Evolutionary conservation across 2,113 vertebrate genomes (phyloP).

Genomic region (Ifrita kowaldi): DNA sequence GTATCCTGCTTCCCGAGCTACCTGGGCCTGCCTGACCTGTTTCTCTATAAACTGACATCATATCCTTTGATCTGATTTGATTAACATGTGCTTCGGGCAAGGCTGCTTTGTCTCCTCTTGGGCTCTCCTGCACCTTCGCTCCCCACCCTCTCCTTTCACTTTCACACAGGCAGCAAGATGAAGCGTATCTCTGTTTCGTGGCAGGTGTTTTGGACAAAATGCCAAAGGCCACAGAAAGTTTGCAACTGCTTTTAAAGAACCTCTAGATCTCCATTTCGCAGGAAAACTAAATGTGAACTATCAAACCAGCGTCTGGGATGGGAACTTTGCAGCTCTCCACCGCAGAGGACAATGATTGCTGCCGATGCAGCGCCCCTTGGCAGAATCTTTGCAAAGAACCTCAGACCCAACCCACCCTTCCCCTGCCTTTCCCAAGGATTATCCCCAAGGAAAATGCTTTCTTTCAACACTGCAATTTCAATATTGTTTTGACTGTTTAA

Average conservation of each 20-base stretch:
- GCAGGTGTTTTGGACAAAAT: slow-evolving; percentile 2
- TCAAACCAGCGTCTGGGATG: neutral
- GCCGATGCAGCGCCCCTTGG: rapidly evolving
- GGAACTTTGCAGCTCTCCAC: neutral
- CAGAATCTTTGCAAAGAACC: neutral
- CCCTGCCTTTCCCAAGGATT: neutral
- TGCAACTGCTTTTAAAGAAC: neutral
- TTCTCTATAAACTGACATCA: slow-evolving; percentile 82
- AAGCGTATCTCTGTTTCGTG: neutral
- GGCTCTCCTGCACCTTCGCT: neutral
- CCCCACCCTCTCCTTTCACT: slow-evolving; percentile 30
- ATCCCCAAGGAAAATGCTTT: neutral
- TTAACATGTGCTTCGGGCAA: slow-evolving; percentile 60
- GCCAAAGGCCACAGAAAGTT: neutral
- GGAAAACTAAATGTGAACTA: neutral
- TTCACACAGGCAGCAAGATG: neutral
- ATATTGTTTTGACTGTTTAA: neutral
- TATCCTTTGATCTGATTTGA: slow-evolving; percentile 75
- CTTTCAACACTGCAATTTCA: neutral
- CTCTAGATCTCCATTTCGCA: neutral
- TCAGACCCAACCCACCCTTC: neutral
- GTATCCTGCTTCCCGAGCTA: slow-evolving; percentile 75
- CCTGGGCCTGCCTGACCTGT: slow-evolving; percentile 91
- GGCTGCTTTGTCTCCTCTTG: slow-evolving; percentile 64
- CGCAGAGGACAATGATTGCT: rapidly evolving